Evolutionary conservation across 2,797 vertebrate species (phyloP), one percentile per base, ranked within the genome.

Genomic region (Harpagifer antarcticus): DNA sequence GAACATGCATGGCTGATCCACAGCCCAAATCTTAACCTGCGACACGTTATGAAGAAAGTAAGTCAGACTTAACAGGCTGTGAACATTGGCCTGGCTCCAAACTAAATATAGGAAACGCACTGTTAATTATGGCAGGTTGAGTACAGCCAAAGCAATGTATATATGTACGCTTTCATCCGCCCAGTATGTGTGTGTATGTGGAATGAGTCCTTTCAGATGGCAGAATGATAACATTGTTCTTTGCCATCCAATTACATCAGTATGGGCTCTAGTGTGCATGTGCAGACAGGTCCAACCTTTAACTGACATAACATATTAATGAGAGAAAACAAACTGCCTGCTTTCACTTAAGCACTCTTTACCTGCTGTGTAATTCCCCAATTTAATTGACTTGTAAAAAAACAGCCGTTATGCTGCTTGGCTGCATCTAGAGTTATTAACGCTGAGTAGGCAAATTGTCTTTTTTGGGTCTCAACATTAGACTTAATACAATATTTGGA

Each of bases 101-200:
- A 47, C 57, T 72, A 89, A 90, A 92, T 84, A 88, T 60, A 65
- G 78, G 83, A 89, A 88, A 86, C 59, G 17, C 71, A 63, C 63
- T 1, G 61, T 89, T 85, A 83, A 90, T 86, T 84, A 86, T 74
- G 74, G 75, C 85, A 81, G 78, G 79, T 86, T 81, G 83, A 85
- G 68, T 63, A 53, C 57, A 85, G 58, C 60, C 65, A 53, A 42
- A 72, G 67, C 61, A 53, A 69, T 69, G 70, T 60, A 56, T 67
- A 12, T 85, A 80, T 78, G 72, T 47, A 33, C 27, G 53, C 84
- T 85, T 88, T 85, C 61, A 85, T 84, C 64, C 68, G 72, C 11
- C 27, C 47, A 27, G 31, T 52, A 10, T 66, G 33, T 72, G 49
- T 49, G 48, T 60, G 43, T 31, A 12, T 52, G 68, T 64, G 57